A percentile compares a stretch with the other conserved stretches of the same genome.
Evolutionary conservation across 1,140 invertebrate species (phyloP).

Genomic region (Mylabris phalerata): DNA sequence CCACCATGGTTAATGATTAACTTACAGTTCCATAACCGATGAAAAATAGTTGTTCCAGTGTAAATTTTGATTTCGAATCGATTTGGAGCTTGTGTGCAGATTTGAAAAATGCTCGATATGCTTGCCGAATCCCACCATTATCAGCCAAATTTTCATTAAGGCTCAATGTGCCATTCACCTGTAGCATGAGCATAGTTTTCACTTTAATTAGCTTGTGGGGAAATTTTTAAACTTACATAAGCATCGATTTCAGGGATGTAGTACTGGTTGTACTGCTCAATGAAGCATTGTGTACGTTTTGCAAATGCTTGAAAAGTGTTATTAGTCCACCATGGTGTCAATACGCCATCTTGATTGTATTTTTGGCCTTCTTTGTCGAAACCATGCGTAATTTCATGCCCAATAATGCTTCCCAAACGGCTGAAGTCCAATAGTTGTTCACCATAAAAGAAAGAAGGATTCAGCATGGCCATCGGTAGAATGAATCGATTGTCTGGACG

Average conservation of each 20-base stretch:
- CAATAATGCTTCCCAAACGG: constrained; percentile 51
- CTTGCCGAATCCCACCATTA: constrained; percentile 58
- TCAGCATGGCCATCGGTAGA: constrained; percentile 33
- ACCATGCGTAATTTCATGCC: constrained; percentile 57
- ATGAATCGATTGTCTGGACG: constrained; percentile 34
- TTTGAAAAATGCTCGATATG: constrained; percentile 48
- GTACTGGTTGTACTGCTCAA: constrained; percentile 51
- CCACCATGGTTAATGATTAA: neutral
- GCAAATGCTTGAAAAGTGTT: constrained; percentile 42
- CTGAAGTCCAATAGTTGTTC: constrained; percentile 43
- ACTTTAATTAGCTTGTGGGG: too few species aligned
- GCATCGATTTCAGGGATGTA: constrained; percentile 46
- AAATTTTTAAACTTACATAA: constrained; percentile 26
- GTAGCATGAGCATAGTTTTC: neutral
- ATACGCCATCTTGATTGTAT: constrained; percentile 45
- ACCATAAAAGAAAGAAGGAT: constrained; percentile 34
- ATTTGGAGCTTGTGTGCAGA: neutral
- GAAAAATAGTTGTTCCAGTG: constrained; percentile 65
- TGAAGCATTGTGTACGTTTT: constrained; percentile 55
- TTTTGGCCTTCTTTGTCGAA: constrained; percentile 49
- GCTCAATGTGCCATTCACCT: constrained; percentile 19
- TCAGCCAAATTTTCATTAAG: constrained; percentile 63
- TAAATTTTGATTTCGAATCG: constrained; percentile 19
- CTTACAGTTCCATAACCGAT: constrained; percentile 51
- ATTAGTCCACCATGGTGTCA: constrained; percentile 48